Conservation (phyloP, 2,113 vertebrate species). For the Sturnus vulgaris region DNA sequence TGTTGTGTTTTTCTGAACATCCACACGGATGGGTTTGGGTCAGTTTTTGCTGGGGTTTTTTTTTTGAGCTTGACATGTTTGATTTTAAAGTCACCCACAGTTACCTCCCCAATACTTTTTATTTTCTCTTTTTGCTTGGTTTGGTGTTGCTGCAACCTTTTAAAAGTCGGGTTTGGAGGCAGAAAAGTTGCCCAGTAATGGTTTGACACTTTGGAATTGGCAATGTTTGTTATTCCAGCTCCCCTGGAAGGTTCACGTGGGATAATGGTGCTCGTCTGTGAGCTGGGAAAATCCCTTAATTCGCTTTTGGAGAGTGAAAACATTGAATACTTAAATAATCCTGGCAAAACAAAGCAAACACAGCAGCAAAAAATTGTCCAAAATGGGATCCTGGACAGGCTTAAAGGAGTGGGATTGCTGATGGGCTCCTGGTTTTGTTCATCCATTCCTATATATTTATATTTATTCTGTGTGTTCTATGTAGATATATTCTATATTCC, state of each 20-base stretch:
- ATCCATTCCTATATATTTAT: accelerated
- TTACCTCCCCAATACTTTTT: not conserved
- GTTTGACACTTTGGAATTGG: not conserved
- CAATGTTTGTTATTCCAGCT: not conserved
- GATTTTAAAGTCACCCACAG: not conserved
- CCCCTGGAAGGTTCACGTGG: accelerated
- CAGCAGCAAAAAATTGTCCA: not conserved
- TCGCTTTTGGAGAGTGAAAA: not conserved
- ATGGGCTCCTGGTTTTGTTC: not conserved
- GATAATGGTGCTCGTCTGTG: not conserved
- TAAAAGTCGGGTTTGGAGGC: not conserved
- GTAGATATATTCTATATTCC: too few relatives aligned
- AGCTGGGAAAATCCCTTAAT: not conserved
- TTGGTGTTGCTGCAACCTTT: not conserved
- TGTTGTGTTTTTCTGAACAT: accelerated
- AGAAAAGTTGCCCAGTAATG: not conserved
- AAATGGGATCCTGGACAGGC: not conserved
- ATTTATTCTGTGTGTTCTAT: too few relatives aligned
- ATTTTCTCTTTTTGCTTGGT: not conserved
- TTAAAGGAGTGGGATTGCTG: not conserved
- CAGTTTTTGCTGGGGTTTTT: not conserved
- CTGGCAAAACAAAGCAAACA: not conserved
- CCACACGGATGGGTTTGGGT: not conserved
- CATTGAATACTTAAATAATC: not conserved
- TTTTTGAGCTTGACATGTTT: accelerated